Evolutionary conservation across 2,797 vertebrate genomes (phyloP), one percentile per base, ranked within the genome.

Genomic region (Threskiornis aethiopicus): DNA sequence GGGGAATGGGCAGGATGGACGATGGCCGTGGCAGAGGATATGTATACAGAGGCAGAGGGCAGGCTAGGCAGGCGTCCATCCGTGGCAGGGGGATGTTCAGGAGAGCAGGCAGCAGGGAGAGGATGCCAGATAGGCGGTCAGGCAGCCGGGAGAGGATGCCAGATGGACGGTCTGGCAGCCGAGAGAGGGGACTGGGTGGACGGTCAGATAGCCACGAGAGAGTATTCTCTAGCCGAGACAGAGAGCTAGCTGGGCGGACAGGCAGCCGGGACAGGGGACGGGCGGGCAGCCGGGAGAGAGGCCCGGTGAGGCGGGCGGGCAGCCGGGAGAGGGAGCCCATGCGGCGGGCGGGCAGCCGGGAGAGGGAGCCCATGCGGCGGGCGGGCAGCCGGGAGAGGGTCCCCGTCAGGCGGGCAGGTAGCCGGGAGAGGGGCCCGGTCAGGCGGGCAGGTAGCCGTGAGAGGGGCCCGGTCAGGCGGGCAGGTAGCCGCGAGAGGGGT

Each of bases 1-100:
- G 97, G 47, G 98, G 98, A 29, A 96, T 95, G 93, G 95, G 95
- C 77, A 98, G 98, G 41, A 98, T 98, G 96, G 98, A 98, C 0
- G 97, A 98, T 15, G 92, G 95, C 69, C 89, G 91, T 78, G 98
- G 98, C 59, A 97, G 98, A 88, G 98, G 97, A 51, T 96, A 98
- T 6, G 70, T 97, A 24, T 97, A 97, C 84, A 97, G 98, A 96
- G 98, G 97, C 79, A 97, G 96, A 91, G 98, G 98, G n/a, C 97
- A 98, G 87, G 91, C 93, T 85, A 93, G 97, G 35, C 95, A 95
- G 72, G 85, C 94, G 19, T 94, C 98, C 54, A 86, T 93, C 87
- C 96, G 90, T 66, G 97, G 97, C 80, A 97, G 97, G 70, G 98
- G 98, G 49, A 88, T 97, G 89, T 95, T 97, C 92, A 98, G 97